Percentiles rank a stretch among this genome's conserved stretches.
phyloP scores from a whole-genome alignment of 2,888 invertebrate genomes.

The Dione juno region DNA sequence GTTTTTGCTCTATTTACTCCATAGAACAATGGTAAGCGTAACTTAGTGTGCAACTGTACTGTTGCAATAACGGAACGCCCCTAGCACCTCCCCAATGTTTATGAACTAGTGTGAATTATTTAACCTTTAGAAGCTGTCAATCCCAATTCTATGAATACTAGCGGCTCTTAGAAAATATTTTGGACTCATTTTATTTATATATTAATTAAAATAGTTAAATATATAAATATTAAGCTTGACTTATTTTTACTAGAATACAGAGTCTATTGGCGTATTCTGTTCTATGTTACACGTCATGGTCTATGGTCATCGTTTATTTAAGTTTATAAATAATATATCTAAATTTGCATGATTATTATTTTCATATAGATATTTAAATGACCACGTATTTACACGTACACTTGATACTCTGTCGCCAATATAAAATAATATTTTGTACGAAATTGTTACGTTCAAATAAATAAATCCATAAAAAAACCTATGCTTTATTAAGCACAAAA shows the following conservation, averaged over 20 bases:
- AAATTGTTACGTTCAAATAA: slow-evolving; percentile 4
- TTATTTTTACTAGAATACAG: too few species aligned
- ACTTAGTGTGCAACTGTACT: slow-evolving; percentile 38
- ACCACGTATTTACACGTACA: too few species aligned
- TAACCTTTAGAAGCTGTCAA: slow-evolving; percentile 32
- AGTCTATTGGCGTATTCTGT: too few species aligned
- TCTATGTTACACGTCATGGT: too few species aligned
- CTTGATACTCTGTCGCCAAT: neutral
- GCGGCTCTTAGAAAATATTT: neutral
- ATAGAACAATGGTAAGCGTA: slow-evolving; percentile 41
- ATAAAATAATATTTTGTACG: neutral
- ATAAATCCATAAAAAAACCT: slow-evolving; percentile 1
- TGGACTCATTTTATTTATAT: neutral
- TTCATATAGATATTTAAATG: too few species aligned
- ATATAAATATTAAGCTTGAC: neutral
- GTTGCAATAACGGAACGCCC: slow-evolving; percentile 55
- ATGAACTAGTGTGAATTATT: slow-evolving; percentile 30
- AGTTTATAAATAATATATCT: too few species aligned
- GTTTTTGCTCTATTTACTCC: slow-evolving; percentile 41
- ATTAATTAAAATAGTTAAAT: neutral
- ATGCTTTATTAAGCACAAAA: slow-evolving; percentile 6
- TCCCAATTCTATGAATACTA: neutral
- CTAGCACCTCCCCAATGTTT: slow-evolving; percentile 38
- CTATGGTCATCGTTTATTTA: too few species aligned
- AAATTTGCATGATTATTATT: too few species aligned